Evolutionary conservation across 2,797 vertebrate genomes (phyloP), one percentile per base, ranked within the genome.

Genomic region (Phaenicophaeus curvirostris): DNA sequence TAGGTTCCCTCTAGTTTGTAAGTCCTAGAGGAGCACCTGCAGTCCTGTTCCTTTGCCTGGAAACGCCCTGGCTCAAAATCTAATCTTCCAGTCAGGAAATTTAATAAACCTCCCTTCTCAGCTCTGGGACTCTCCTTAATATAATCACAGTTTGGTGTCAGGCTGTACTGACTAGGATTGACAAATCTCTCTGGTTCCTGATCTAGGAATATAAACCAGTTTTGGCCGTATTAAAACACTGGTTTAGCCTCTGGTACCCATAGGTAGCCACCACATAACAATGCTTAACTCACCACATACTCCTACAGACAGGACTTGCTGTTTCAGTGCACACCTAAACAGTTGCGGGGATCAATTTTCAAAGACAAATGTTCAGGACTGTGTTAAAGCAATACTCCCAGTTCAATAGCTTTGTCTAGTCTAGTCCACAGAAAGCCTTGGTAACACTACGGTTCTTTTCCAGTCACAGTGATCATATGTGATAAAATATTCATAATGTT

Each of bases 401-500:
- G 57, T 62, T 65, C 81, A 81, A 92, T 78, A 68, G 65, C 72
- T 69, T 87, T 85, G 67, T 81, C 51, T 89, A n/a, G 35, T 48
- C 39, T 31, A 44, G 75, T 42, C 59, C 65, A 63, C 48, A 63
- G 15, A 42, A 82, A 76, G 48, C 39, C 18, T 86, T 31, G 65
- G 58, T 51, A 89, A 51, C 35, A 28, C 42, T 62, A 30, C 50
- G 42, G 37, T 19, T 73, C 50, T 89, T 74, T 59, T 85, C 55
- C 55, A 54, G 50, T 61, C 11, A 35, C 31, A 82, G 78, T 79
- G 65, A 55, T 83, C 42, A 73, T 30, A 69, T 1, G 0, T 59
- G 68, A 80, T 74, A 74, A 95, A 95, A 94, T 77, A 87, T 76
- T 91, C 24, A 87, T 57, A n/a, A 31, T 28, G 31, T 35, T 95